A percentile compares a stretch with the other conserved stretches of the same genome.
Evolutionary conservation across 2,888 invertebrate species (phyloP).

Genomic region (Lasioglossum morio): DNA sequence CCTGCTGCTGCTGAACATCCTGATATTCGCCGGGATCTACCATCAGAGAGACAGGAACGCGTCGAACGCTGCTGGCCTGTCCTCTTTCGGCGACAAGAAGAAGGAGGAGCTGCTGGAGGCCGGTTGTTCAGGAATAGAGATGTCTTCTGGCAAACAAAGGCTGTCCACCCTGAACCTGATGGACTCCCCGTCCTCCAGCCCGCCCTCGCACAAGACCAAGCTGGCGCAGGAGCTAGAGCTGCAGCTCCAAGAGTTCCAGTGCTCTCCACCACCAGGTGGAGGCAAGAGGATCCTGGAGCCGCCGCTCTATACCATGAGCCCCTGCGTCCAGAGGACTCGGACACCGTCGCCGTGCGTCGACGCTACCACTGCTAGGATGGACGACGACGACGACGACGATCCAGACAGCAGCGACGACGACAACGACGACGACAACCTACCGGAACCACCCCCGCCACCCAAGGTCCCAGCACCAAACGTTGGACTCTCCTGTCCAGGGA

Average conservation of each 20-base stretch:
- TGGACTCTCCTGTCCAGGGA: constrained; percentile 86
- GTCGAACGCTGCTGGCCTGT: constrained; percentile 82
- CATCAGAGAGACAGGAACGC: constrained; percentile 89
- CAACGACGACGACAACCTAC: constrained; percentile 86
- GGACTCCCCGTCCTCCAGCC: constrained; percentile 77
- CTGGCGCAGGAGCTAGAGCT: constrained; percentile 86
- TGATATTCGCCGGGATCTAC: constrained; percentile 95
- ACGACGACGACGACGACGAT: constrained; percentile 84
- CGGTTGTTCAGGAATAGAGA: constrained; percentile 89
- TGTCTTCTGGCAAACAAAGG: constrained; percentile 80
- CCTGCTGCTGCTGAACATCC: constrained; percentile 91
- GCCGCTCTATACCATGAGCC: constrained; percentile 77
- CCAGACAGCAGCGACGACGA: constrained; percentile 84
- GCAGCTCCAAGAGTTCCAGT: constrained; percentile 88
- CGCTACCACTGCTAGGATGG: constrained; percentile 78
- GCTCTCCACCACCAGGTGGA: constrained; percentile 85
- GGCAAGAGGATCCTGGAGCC: constrained; percentile 80
- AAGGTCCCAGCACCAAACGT: constrained; percentile 85
- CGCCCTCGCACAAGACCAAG: constrained; percentile 79
- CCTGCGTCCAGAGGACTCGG: constrained; percentile 74
- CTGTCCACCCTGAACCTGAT: constrained; percentile 79
- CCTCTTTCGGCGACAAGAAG: constrained; percentile 87
- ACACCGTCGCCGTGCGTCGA: constrained; percentile 82
- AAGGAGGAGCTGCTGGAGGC: constrained; percentile 92
- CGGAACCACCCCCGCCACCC: constrained; percentile 88